Conservation (phyloP, 2,888 invertebrate genomes). For the Troglohyphantes excavatus region DNA sequence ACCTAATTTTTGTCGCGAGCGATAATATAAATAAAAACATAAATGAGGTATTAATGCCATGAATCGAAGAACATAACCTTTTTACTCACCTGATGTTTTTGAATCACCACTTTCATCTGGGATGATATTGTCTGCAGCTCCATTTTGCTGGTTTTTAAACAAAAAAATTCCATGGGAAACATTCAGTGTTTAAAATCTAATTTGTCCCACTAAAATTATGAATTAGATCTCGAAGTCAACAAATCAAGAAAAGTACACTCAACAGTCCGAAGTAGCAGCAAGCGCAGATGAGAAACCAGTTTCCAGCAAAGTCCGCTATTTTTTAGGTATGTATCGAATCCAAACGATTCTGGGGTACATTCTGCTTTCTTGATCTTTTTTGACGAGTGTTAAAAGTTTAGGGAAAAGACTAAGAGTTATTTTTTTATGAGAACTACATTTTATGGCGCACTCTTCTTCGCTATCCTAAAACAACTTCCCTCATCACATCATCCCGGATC, state of each 20-base stretch:
- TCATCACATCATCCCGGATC: conserved; percentile 73
- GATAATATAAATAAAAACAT: conserved; percentile 20
- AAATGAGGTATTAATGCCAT: conserved; percentile 18
- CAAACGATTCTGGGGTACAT: background rate
- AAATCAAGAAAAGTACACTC: conserved; percentile 74
- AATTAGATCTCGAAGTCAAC: conserved; percentile 52
- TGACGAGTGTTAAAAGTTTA: background rate
- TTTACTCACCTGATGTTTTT: conserved; percentile 80
- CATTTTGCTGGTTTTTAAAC: conserved; percentile 66
- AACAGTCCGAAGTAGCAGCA: conserved; percentile 72
- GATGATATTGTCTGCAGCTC: conserved; percentile 78
- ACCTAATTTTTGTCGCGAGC: background rate
- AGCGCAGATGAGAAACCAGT: conserved; percentile 30
- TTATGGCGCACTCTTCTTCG: conserved; percentile 54
- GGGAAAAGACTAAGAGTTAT: conserved; percentile 9
- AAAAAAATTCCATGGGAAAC: background rate
- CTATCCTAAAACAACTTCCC: conserved; percentile 63
- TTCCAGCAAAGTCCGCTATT: conserved; percentile 26
- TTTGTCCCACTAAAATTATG: background rate
- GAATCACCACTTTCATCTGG: conserved; percentile 80
- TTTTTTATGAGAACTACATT: conserved; percentile 67
- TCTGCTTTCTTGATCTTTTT: background rate
- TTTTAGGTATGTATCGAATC: background rate
- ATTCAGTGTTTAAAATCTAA: conserved; percentile 3
- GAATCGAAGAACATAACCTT: conserved; percentile 37